Evolutionary conservation across 2,888 invertebrate species (phyloP), one percentile per base, ranked within the genome.

Genomic region (Drosophila hamatofila): DNA sequence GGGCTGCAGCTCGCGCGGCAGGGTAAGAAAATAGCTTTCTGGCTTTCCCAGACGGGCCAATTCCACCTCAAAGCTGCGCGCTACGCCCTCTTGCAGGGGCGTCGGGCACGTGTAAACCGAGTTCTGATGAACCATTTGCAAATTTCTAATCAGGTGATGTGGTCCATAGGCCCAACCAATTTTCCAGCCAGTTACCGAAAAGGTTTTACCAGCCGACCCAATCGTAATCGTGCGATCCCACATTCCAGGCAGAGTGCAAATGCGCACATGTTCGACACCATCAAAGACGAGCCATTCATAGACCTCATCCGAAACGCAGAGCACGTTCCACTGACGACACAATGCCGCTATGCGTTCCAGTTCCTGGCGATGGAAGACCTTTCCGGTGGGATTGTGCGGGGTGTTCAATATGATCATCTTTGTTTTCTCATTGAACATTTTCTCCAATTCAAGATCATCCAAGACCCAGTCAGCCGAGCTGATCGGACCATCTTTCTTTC

Each of bases 131-230:
- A 98, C 96, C 78, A 96, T 95, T 91, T 97, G 96, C 64, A 98
- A 92, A 91, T 98, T 97, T 44, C 93, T 92, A 90, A 99, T 95
- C 12, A 99, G 94, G 68, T 95, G 92, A 0, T 95, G 94, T 0
- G 99, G 98, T 0, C 97, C 99, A 92, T 98, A 97, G 0, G 97
- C 97, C 99, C 99, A 99, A 58, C 99, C 99, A 4, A 96, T 95
- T 94, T 97, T 98, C 98, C 98, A 98, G 5, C 99, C 99, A 1
- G 99, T 99, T 16, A 98, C 97, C 60, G 98, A 98, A 94, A 99
- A 99, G 1, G 98, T 98, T 94, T 99, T 99, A 0, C 99, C 99
- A 0, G 98, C 99, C 25, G 98, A 99, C 0, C 99, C 98, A 75
- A 99, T 95, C 0, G 99, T 99, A 39, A 99, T 95, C 0, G 99